Evolutionary conservation across 2,797 vertebrate genomes (phyloP).

Genomic region (Todus mexicanus): DNA sequence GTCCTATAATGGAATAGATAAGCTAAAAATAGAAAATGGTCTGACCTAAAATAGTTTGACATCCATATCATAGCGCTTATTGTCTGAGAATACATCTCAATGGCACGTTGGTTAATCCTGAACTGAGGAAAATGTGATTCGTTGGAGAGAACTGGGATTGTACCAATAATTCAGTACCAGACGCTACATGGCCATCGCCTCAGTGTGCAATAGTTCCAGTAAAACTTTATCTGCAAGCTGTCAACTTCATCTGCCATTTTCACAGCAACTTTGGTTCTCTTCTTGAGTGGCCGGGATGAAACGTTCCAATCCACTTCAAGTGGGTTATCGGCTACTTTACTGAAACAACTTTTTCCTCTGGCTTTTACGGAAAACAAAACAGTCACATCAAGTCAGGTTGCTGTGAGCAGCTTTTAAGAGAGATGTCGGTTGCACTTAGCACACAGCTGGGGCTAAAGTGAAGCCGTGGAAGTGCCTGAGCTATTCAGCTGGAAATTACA

Average conservation of each 20-base stretch:
- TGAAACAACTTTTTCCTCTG: background rate
- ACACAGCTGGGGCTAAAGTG: slow-evolving; percentile 47
- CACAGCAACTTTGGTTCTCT: background rate
- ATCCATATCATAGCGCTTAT: slow-evolving; percentile 50
- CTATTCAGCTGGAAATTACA: slow-evolving; percentile 64
- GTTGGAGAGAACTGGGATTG: slow-evolving; percentile 38
- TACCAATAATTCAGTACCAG: slow-evolving; percentile 50
- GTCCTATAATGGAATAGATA: background rate
- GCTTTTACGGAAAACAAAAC: slow-evolving; percentile 49
- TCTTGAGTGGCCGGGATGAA: background rate
- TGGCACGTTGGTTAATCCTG: slow-evolving; percentile 54
- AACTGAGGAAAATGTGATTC: slow-evolving; percentile 57
- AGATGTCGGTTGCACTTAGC: slow-evolving; percentile 53
- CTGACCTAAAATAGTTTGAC: slow-evolving; percentile 63
- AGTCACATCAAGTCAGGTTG: slow-evolving; percentile 40
- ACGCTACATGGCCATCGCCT: background rate
- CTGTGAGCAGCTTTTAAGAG: slow-evolving; percentile 57
- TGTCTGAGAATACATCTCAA: slow-evolving; percentile 54
- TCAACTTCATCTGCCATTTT: slow-evolving; percentile 47
- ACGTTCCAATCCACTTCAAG: background rate
- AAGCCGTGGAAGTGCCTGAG: slow-evolving; percentile 48
- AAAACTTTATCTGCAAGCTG: slow-evolving; percentile 60
- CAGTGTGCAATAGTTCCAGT: background rate
- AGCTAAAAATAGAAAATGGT: slow-evolving; percentile 54
- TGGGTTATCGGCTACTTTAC: background rate